A percentile compares a stretch with the other conserved stretches of the same genome.
Evolutionary conservation across 1,140 invertebrate genomes (phyloP).

Genomic region (Zaprionus kolodkinae): DNA sequence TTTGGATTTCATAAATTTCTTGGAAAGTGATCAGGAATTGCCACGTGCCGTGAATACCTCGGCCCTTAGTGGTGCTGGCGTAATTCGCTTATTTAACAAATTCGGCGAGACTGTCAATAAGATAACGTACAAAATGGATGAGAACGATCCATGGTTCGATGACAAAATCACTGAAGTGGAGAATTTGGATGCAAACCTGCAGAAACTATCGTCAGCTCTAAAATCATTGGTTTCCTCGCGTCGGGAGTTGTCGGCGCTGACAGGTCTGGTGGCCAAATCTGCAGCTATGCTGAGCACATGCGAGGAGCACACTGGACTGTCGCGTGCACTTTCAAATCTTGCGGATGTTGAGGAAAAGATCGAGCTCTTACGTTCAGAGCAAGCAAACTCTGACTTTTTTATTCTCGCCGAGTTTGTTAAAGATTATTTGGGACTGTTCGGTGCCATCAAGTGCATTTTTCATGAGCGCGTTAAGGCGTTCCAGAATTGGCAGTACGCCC

Average conservation of each 20-base stretch:
- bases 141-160: slow-evolving; percentile 99
- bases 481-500: slow-evolving; percentile 98
- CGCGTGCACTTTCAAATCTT: slow-evolving; percentile 95
- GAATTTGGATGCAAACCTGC: slow-evolving; percentile 94
- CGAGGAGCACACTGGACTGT: slow-evolving; percentile 97
- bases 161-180: slow-evolving; percentile 97
- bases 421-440: slow-evolving; percentile 97
- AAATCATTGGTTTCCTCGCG: slow-evolving; percentile 95
- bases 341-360: slow-evolving; percentile 94
- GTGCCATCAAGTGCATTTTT: slow-evolving; percentile 98
- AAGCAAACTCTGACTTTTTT: slow-evolving; percentile 98
- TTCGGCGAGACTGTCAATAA: slow-evolving; percentile 99
- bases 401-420: slow-evolving; percentile 96
- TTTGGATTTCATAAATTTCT: slow-evolving; percentile 98
- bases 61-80: slow-evolving; percentile 97
- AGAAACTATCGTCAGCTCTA: slow-evolving; percentile 94
- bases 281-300: slow-evolving; percentile 96
- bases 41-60: slow-evolving; percentile 98
- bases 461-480: slow-evolving; percentile 98
- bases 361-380: slow-evolving; percentile 94
- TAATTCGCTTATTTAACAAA: slow-evolving; percentile 97
- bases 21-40: slow-evolving; percentile 93
- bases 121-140: slow-evolving; percentile 99
- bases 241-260: slow-evolving; percentile 92
- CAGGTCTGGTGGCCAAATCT: slow-evolving; percentile 92